phyloP scores from a whole-genome alignment of 2,113 vertebrate species.

The Clarias batrachus region DNA sequence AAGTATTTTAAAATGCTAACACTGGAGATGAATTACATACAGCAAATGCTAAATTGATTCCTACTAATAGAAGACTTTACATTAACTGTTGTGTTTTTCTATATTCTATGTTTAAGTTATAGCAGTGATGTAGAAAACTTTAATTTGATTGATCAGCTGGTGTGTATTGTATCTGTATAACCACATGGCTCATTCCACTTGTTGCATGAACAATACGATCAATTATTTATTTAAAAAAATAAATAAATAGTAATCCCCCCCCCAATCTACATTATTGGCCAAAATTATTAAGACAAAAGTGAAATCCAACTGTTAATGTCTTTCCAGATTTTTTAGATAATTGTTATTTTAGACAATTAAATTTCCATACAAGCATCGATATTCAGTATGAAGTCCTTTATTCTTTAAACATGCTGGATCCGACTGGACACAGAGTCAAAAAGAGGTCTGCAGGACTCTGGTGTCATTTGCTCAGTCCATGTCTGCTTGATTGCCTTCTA shows the following conservation, averaged over 20 bases:
- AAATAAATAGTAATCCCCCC: background rate
- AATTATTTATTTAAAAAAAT: background rate
- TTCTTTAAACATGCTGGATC: too few relatives aligned
- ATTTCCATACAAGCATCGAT: too few relatives aligned
- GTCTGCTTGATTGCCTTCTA: too few relatives aligned
- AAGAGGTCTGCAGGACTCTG: too few relatives aligned
- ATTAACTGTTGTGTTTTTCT: background rate
- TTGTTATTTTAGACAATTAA: too few relatives aligned
- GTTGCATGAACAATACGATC: background rate
- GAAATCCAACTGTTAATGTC: too few relatives aligned
- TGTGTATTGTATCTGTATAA: background rate
- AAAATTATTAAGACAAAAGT: too few relatives aligned
- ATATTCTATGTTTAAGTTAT: background rate
- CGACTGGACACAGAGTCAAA: too few relatives aligned
- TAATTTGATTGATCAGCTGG: background rate
- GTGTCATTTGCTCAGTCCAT: too few relatives aligned
- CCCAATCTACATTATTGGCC: background rate
- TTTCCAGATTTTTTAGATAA: too few relatives aligned
- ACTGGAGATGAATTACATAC: background rate
- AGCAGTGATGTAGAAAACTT: background rate
- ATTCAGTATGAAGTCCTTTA: too few relatives aligned
- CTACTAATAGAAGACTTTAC: background rate
- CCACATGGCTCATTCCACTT: background rate
- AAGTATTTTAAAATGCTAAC: background rate
- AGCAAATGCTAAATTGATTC: background rate